These are phyloP conservation scores for Ophthalmotilapia sp. DNA, from an alignment of 2,113 vertebrate genomes.

Conservation along the genomic window DNA sequence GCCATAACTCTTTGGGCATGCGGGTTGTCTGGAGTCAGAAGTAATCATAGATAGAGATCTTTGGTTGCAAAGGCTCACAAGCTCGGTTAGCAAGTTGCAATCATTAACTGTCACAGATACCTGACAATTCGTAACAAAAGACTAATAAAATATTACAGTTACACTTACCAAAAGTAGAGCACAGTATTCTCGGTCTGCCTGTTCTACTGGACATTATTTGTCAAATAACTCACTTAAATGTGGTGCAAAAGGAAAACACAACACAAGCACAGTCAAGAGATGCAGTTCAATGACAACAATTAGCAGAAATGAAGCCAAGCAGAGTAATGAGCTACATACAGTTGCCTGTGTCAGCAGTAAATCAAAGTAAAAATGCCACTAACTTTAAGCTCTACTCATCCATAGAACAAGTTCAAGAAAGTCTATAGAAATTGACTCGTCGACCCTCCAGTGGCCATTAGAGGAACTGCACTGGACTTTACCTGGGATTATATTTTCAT, in stretches of 20 bases:
- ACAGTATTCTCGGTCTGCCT: neutral
- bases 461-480: neutral
- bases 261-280: neutral
- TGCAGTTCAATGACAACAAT: neutral
- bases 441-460: neutral
- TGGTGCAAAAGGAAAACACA: neutral
- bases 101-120: neutral
- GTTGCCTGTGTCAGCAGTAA: neutral
- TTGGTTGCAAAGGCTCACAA: neutral
- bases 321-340: neutral
- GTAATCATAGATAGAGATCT: neutral
- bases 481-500: conserved; percentile 7
- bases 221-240: neutral
- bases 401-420: neutral
- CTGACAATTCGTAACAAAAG: neutral
- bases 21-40: neutral
- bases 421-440: neutral
- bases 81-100: neutral
- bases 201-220: neutral
- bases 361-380: neutral
- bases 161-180: neutral
- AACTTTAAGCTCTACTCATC: neutral
- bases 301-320: neutral
- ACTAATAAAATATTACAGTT: neutral
- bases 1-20: neutral